These are phyloP conservation scores for Acanthurus leucopareius DNA, from an alignment of 2,797 vertebrate species.

Conservation along the genomic window DNA sequence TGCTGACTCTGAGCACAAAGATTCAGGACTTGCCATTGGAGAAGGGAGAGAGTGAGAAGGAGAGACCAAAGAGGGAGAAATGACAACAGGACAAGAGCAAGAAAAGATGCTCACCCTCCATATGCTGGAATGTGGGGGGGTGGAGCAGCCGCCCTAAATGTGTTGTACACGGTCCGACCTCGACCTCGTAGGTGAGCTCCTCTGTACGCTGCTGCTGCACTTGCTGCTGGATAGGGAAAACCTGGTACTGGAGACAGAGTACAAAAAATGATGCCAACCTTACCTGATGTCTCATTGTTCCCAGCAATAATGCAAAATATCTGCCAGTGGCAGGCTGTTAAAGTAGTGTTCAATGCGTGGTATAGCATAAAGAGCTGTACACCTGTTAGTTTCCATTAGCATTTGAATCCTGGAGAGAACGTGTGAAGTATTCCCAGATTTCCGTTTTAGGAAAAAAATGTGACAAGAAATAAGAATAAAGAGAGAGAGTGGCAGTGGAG, in stretches of 20 bases:
- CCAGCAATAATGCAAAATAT: neutral
- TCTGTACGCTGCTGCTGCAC: slow-evolving; percentile 90
- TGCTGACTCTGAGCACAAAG: slow-evolving; percentile 32
- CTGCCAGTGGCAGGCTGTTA: neutral
- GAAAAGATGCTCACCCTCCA: slow-evolving; percentile 90
- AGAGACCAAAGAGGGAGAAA: slow-evolving; percentile 12
- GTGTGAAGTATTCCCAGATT: slow-evolving; percentile 16
- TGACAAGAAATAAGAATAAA: slow-evolving; percentile 27
- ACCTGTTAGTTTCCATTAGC: neutral
- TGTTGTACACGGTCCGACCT: slow-evolving; percentile 95
- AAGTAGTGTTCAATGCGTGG: neutral
- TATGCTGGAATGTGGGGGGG: slow-evolving; percentile 96
- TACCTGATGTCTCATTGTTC: neutral
- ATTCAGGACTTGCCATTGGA: slow-evolving; percentile 26
- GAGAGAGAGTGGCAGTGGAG: slow-evolving; percentile 20
- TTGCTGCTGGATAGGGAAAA: slow-evolving; percentile 95
- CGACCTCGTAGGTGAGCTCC: slow-evolving; percentile 95
- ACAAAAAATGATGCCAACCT: neutral
- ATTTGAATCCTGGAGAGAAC: slow-evolving; percentile 25
- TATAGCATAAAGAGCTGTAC: slow-evolving; percentile 4
- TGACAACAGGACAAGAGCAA: slow-evolving; percentile 17
- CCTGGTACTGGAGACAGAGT: slow-evolving; percentile 89
- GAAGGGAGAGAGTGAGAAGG: neutral
- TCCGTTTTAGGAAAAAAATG: slow-evolving; percentile 23
- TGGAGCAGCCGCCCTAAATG: slow-evolving; percentile 94